Evolutionary conservation across 1,140 invertebrate species (phyloP), one percentile per base, ranked within the genome.

Genomic region (Lasioglossum albipes): DNA sequence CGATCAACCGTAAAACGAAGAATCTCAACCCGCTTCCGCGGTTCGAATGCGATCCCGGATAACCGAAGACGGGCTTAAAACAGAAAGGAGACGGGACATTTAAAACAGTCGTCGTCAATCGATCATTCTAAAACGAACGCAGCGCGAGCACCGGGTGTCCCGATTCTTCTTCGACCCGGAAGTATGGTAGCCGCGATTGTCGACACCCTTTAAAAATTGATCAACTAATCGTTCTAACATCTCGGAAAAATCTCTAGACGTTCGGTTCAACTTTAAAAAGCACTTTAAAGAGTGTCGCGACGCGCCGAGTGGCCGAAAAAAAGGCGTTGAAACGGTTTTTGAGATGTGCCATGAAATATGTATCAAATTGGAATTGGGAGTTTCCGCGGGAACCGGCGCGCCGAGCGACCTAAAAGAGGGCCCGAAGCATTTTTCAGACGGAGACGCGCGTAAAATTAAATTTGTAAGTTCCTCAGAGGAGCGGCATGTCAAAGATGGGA

Each of bases 101-200:
- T 71, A 81, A 81, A 81, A 81, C 57, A 68, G 42, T 79, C 75
- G 61, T 82, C 66, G 71, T 22, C 64, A 79, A 74, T 73, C 84
- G 75, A 82, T 86, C 77, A 79, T 83, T 85, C 80, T 79, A 82
- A 85, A 82, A 82, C 62, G 81, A 70, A 79, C 75, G 75, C 42
- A 68, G 82, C 81, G 78, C 71, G 74, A 78, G 71, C 41, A 52
- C 66, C 16, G 42, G 42, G 41, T 68, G 42, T 49, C 66, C 66
- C 45, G 27, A 27, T 68, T 20, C 6, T 68, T 49, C 5, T 1
- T 49, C 65, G 41, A 27, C n/a, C 36, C 66, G 10, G n/a, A 0
- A 7, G 27, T 27, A 27, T 27, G 27, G 27, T 27, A 1, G 27
- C 1, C 27, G 27, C 27, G 27, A 27, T 27, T 27, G 27, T 27